Conservation (phyloP, 2,888 invertebrate species). For the Lithophane semibrunnea region DNA sequence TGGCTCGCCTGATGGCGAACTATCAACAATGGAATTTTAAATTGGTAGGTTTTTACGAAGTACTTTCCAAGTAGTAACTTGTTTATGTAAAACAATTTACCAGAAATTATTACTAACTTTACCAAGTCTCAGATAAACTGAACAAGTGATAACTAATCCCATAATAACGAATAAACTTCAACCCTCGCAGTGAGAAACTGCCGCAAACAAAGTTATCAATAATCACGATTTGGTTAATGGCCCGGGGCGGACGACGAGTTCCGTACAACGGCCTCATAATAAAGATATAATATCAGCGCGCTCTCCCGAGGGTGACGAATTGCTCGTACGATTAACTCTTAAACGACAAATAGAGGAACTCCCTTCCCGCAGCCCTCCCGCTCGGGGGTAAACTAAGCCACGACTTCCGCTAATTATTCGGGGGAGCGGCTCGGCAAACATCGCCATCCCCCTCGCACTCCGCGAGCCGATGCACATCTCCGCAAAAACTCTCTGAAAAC, state of each 20-base stretch:
- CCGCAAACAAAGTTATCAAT: conserved; percentile 87
- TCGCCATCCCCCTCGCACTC: conserved; percentile 85
- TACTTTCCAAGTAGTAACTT: conserved; percentile 15
- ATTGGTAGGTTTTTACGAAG: neutral
- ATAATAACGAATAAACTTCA: conserved; percentile 46
- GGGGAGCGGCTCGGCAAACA: conserved; percentile 84
- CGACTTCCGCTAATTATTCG: conserved; percentile 90
- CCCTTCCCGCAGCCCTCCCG: conserved; percentile 85
- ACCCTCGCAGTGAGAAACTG: conserved; percentile 63
- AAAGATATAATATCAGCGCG: conserved; percentile 88
- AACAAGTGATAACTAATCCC: conserved; percentile 45
- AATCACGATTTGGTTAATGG: conserved; percentile 88
- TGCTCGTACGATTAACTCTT: conserved; percentile 90
- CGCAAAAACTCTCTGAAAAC: conserved; percentile 90
- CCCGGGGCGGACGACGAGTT: conserved; percentile 78
- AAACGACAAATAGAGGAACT: conserved; percentile 90
- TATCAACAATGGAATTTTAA: conserved; percentile 47
- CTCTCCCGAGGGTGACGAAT: conserved; percentile 90
- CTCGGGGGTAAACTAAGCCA: conserved; percentile 88
- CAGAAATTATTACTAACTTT: conserved; percentile 5
- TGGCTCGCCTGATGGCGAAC: conserved; percentile 49
- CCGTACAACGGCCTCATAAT: conserved; percentile 84
- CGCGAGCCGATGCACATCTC: conserved; percentile 88
- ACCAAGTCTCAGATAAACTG: conserved; percentile 19
- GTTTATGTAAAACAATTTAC: conserved; percentile 32